Percentiles rank a stretch among this genome's conserved stretches.
Conservation (phyloP, 2,797 vertebrate genomes). For the Tokudaia muenninki region DNA sequence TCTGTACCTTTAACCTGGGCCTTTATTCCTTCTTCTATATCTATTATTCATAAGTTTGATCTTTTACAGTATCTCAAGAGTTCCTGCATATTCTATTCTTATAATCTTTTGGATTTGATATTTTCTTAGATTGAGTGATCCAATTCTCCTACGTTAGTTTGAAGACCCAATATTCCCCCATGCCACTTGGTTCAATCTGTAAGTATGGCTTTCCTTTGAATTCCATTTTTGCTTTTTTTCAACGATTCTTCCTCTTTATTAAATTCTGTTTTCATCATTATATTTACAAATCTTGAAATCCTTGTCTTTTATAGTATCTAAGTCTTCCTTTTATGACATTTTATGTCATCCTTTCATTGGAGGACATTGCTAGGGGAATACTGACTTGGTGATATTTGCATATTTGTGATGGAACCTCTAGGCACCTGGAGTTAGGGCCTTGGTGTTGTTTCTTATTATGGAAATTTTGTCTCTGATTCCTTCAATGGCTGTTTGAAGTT, state of each 20-base stretch:
- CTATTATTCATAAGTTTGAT: not conserved
- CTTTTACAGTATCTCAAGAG: not conserved
- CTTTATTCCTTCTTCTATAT: not conserved
- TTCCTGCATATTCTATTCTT: not conserved
- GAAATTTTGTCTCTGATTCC: not conserved
- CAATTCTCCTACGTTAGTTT: not conserved
- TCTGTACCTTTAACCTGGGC: not conserved
- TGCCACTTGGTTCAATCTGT: not conserved
- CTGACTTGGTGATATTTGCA: not conserved
- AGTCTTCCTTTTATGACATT: not conserved
- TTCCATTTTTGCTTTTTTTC: not conserved
- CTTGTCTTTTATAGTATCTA: not conserved
- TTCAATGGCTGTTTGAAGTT: not conserved
- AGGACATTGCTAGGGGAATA: not conserved
- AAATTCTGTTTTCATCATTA: not conserved
- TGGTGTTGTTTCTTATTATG: not conserved
- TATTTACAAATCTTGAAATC: not conserved
- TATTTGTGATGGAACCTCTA: not conserved
- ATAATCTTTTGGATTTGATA: not conserved
- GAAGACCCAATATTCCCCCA: not conserved
- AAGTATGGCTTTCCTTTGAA: not conserved
- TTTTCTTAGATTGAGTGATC: not conserved
- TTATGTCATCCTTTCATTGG: not conserved
- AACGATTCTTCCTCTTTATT: not conserved
- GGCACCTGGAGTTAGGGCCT: not conserved